Percentiles rank a stretch among this genome's conserved stretches.
Evolutionary conservation across 2,797 vertebrate species (phyloP).

Genomic region (Pampus argenteus): DNA sequence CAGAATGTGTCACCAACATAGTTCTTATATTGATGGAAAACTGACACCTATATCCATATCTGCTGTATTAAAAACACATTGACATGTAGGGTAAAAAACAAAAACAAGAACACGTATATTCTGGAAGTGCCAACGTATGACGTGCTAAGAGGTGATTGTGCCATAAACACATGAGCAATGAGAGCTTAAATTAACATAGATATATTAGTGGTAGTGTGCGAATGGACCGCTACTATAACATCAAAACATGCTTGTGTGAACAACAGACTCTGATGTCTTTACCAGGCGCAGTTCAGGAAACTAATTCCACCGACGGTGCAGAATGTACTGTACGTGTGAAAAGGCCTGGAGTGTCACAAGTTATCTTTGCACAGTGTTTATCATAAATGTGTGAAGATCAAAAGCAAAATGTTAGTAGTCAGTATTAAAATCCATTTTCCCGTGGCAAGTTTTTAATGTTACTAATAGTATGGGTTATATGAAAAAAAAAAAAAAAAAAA

Average conservation of each 20-base stretch:
- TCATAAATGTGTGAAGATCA: background rate
- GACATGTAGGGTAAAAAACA: too few species aligned
- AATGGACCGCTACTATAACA: background rate
- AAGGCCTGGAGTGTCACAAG: background rate
- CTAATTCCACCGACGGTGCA: background rate
- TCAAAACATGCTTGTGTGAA: background rate
- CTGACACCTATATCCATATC: too few species aligned
- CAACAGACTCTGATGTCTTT: background rate
- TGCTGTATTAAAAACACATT: too few species aligned
- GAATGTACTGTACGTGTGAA: background rate
- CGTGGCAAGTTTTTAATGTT: background rate
- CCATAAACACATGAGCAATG: background rate
- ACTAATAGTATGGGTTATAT: background rate
- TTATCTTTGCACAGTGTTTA: background rate
- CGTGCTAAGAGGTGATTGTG: background rate
- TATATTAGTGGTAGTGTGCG: background rate
- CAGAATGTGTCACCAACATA: too few species aligned
- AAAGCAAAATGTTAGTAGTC: constrained; percentile 7
- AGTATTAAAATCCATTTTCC: background rate
- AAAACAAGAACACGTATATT: too few species aligned
- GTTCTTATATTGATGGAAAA: too few species aligned
- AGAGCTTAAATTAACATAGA: too few species aligned
- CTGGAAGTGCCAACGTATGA: background rate
- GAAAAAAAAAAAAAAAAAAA: too few species aligned
- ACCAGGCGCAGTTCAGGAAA: background rate